Percentiles rank a stretch among this genome's conserved stretches.
phyloP scores from a whole-genome alignment of 2,113 vertebrate species.

The Percopsis transmontana region DNA sequence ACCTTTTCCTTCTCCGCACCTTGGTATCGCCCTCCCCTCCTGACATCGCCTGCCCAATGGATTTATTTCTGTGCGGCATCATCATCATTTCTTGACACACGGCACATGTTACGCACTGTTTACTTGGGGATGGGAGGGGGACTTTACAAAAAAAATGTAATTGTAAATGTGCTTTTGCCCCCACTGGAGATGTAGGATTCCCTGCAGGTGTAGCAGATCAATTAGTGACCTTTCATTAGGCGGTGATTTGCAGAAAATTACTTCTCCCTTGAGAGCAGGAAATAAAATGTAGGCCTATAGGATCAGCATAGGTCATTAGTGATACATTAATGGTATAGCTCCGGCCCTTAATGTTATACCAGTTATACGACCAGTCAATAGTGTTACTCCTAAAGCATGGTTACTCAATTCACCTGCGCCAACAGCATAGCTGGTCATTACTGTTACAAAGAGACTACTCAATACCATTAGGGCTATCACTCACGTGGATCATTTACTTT shows the following conservation, averaged over 20 bases:
- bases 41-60: slow-evolving; percentile 48
- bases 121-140: slow-evolving; percentile 25
- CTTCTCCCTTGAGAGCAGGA: slow-evolving; percentile 45
- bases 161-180: slow-evolving; percentile 24
- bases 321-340: slow-evolving; percentile 33
- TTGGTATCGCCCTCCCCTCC: slow-evolving; percentile 44
- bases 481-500: background rate
- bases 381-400: slow-evolving; percentile 15
- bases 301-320: slow-evolving; percentile 35
- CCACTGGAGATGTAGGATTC: slow-evolving; percentile 28
- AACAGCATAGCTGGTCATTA: background rate
- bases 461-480: background rate
- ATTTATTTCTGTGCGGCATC: slow-evolving; percentile 58
- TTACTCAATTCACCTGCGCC: slow-evolving; percentile 10
- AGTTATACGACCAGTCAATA: slow-evolving; percentile 1
- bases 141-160: slow-evolving; percentile 5
- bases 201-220: slow-evolving; percentile 70
- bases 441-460: background rate
- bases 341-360: slow-evolving; percentile 34
- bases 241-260: slow-evolving; percentile 58
- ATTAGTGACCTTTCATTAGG: slow-evolving; percentile 74
- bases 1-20: slow-evolving; percentile 37
- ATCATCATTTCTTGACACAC: slow-evolving; percentile 66
- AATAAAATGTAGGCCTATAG: slow-evolving; percentile 36
- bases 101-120: slow-evolving; percentile 59